A percentile compares a stretch with the other conserved stretches of the same genome.
Evolutionary conservation across 2,797 vertebrate genomes (phyloP).

Genomic region (Cynodonichthys magdalenae): DNA sequence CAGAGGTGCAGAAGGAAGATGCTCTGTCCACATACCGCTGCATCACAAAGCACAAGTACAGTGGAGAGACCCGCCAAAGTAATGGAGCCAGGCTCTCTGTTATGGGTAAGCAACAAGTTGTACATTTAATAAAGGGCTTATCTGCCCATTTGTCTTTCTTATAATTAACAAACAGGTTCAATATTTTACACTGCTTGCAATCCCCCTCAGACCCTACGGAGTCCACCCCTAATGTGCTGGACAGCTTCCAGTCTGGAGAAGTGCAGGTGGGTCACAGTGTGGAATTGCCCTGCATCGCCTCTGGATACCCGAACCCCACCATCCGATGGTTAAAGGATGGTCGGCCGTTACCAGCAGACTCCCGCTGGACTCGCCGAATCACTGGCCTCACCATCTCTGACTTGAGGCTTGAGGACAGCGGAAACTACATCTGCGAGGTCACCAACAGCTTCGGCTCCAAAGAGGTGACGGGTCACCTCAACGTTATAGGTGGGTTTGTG

Average conservation of each 20-base stretch:
- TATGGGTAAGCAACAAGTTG: conserved; percentile 81
- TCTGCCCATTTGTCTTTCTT: not conserved
- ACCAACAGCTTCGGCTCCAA: conserved; percentile 98
- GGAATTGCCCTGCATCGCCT: conserved; percentile 94
- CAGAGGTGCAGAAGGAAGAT: conserved; percentile 98
- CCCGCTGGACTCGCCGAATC: conserved; percentile 91
- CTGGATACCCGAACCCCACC: conserved; percentile 93
- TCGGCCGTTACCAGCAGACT: conserved; percentile 89
- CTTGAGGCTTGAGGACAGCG: conserved; percentile 92
- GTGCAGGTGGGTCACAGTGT: conserved; percentile 87
- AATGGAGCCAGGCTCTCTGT: conserved; percentile 96
- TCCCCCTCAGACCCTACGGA: conserved; percentile 87
- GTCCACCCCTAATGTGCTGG: conserved; percentile 93
- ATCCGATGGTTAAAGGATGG: conserved; percentile 96
- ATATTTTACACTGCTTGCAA: conserved; percentile 6
- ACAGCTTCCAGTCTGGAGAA: conserved; percentile 94
- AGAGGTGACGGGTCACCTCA: conserved; percentile 93
- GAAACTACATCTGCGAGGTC: conserved; percentile 97
- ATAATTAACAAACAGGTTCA: not conserved
- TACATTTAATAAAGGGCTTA: not conserved
- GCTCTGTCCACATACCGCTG: conserved; percentile 98
- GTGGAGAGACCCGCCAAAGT: conserved; percentile 97
- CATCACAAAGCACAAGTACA: conserved; percentile 99
- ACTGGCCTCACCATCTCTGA: conserved; percentile 93
- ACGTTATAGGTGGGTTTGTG: conserved; percentile 87